Conservation (phyloP, 2,113 vertebrate species). For the Xiphias gladius region DNA sequence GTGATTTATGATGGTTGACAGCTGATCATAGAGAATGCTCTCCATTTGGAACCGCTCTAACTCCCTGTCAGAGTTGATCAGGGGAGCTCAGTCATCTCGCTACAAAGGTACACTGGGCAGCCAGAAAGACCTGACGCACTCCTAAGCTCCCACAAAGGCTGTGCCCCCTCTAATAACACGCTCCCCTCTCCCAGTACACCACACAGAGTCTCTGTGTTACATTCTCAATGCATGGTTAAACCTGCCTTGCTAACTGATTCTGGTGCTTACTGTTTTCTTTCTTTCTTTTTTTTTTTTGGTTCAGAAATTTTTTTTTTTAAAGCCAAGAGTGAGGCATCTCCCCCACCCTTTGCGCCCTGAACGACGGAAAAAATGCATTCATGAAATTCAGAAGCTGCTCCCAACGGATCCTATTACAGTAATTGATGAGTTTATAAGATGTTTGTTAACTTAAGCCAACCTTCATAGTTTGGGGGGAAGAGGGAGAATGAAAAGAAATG, state of each 20-base stretch:
- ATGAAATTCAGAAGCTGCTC: slow-evolving; percentile 82
- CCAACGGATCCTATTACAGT: slow-evolving; percentile 80
- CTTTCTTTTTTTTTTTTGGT: slow-evolving; percentile 1
- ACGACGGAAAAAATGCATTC: slow-evolving; percentile 78
- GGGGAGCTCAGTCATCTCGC: slow-evolving; percentile 78
- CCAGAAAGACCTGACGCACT: slow-evolving; percentile 73
- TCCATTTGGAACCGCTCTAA: slow-evolving; percentile 77
- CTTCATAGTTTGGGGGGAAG: slow-evolving; percentile 60
- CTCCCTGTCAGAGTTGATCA: slow-evolving; percentile 82
- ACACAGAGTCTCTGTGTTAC: slow-evolving; percentile 43
- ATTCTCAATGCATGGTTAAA: slow-evolving; percentile 54
- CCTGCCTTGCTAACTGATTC: slow-evolving; percentile 38
- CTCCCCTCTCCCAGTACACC: slow-evolving; percentile 24
- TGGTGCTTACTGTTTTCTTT: slow-evolving; percentile 2
- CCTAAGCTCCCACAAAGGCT: slow-evolving; percentile 74
- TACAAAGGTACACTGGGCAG: slow-evolving; percentile 79
- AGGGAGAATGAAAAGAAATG: slow-evolving; percentile 62
- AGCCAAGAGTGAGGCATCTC: slow-evolving; percentile 43
- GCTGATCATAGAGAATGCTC: slow-evolving; percentile 82
- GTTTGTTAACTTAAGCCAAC: slow-evolving; percentile 76
- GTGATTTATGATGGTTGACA: slow-evolving; percentile 83
- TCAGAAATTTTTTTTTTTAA: slow-evolving; percentile 27
- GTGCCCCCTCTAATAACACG: slow-evolving; percentile 69
- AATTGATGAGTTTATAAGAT: slow-evolving; percentile 84
- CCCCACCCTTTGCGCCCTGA: slow-evolving; percentile 57